Conservation (phyloP, 2,797 vertebrate genomes). For the Lophura swinhoii region DNA sequence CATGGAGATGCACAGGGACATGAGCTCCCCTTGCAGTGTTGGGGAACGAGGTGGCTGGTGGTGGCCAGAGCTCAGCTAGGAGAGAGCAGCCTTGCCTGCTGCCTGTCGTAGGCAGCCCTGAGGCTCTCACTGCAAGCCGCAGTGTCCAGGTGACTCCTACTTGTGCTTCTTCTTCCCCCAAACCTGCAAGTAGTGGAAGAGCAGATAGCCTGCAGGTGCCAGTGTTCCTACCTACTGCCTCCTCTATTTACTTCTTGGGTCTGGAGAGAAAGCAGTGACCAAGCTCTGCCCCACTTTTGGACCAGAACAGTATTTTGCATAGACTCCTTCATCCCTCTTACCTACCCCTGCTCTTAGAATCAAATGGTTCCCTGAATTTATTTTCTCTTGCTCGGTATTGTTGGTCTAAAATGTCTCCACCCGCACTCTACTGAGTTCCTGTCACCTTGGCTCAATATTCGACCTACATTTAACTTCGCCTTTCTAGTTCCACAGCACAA, state of each 20-base stretch:
- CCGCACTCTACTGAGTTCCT: neutral
- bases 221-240: neutral
- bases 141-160: neutral
- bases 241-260: neutral
- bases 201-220: neutral
- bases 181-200: neutral
- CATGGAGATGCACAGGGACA: neutral
- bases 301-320: neutral
- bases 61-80: too few species aligned
- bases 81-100: too few species aligned
- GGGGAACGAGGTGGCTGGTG: too few species aligned
- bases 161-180: neutral
- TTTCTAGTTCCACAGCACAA: neutral
- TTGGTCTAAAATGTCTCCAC: neutral
- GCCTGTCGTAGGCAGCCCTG: neutral
- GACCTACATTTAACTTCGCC: neutral
- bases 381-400: neutral
- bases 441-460: neutral
- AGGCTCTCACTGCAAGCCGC: neutral
- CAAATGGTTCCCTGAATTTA: neutral
- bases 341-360: neutral
- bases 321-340: neutral
- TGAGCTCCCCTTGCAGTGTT: too few species aligned
- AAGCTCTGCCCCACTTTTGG: neutral
- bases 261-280: rapidly evolving